Conservation (phyloP, 2,113 vertebrate genomes). For the Siniperca chuatsi region DNA sequence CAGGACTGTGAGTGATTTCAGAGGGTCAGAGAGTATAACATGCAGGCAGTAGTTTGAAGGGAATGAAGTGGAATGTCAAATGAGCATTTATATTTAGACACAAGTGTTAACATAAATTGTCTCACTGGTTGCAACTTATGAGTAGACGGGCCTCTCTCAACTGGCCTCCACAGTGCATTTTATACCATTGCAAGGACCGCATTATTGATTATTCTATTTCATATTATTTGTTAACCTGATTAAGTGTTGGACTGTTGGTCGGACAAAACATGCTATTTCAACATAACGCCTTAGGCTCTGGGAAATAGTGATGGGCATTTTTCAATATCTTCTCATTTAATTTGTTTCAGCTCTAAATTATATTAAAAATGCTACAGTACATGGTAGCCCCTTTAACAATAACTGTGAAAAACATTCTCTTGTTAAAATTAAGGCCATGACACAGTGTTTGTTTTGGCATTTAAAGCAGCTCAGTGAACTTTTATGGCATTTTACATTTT, state of each 20-base stretch:
- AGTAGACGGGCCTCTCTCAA: neutral
- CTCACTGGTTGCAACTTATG: too few species aligned
- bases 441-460: neutral
- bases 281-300: too few species aligned
- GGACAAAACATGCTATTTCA: too few species aligned
- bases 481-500: neutral
- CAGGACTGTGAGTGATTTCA: neutral
- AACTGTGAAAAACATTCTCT: neutral
- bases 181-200: too few species aligned
- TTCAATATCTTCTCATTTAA: too few species aligned
- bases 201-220: too few species aligned
- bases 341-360: too few species aligned
- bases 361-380: too few species aligned
- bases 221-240: too few species aligned
- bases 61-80: neutral
- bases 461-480: neutral
- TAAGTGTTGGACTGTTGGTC: too few species aligned
- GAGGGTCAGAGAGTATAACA: neutral
- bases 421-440: neutral
- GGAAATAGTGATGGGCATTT: too few species aligned
- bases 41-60: neutral
- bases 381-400: neutral
- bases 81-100: neutral
- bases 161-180: neutral
- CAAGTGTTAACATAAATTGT: too few species aligned